Conservation (phyloP, 2,797 vertebrate species). For the Phylloscopus collybita region DNA sequence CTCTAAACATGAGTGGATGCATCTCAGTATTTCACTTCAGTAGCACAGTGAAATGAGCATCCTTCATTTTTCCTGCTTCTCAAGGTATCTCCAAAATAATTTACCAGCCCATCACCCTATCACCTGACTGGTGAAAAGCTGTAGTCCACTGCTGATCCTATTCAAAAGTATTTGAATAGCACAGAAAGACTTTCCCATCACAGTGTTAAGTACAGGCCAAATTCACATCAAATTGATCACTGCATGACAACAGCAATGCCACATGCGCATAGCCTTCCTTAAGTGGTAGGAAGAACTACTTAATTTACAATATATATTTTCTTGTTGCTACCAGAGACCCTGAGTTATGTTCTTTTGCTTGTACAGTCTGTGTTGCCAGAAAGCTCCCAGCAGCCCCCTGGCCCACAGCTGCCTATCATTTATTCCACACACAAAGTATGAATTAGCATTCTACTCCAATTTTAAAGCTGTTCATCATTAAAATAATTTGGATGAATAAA, state of each 20-base stretch:
- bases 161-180: background rate
- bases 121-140: background rate
- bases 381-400: background rate
- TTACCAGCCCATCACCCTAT: background rate
- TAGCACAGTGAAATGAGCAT: background rate
- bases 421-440: conserved; percentile 37
- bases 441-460: conserved; percentile 50
- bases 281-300: conserved; percentile 6
- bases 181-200: background rate
- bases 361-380: background rate
- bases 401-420: conserved; percentile 54
- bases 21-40: background rate
- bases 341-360: background rate
- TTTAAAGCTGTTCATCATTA: conserved; percentile 63
- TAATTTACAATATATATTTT: conserved; percentile 31
- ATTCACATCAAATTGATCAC: background rate
- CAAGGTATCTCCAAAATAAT: background rate
- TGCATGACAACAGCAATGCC: background rate
- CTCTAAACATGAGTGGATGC: background rate
- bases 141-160: background rate
- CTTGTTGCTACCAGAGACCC: conserved; percentile 21
- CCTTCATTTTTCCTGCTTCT: background rate
- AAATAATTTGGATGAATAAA: conserved; percentile 54
- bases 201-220: background rate
- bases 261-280: background rate